Percentiles rank a stretch among this genome's conserved stretches.
Evolutionary conservation across 2,113 vertebrate genomes (phyloP).

Genomic region (Myiopsitta monachus): DNA sequence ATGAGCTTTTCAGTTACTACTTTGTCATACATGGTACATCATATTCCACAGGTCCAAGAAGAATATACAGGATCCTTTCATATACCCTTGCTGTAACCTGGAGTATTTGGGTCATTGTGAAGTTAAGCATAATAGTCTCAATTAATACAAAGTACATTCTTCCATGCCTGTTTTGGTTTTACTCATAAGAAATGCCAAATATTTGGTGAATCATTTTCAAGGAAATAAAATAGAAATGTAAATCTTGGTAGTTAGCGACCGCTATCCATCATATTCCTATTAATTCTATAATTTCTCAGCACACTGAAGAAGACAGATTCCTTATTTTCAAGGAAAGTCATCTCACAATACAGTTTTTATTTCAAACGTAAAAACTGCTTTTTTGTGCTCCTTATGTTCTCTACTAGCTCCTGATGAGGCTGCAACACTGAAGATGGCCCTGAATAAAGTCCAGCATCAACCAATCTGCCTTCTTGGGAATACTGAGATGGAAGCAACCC

Average conservation of each 20-base stretch:
- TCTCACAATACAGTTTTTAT: neutral
- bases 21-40: neutral
- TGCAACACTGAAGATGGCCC: neutral
- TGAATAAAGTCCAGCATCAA: neutral
- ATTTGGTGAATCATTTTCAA: neutral
- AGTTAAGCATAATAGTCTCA: neutral
- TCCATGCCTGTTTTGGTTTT: neutral
- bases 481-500: neutral
- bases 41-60: neutral
- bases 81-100: neutral
- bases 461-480: neutral
- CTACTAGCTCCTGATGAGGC: neutral
- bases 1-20: neutral
- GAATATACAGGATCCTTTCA: neutral
- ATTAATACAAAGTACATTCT: neutral
- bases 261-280: neutral
- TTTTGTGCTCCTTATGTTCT: neutral
- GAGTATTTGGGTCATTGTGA: neutral
- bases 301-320: neutral
- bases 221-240: neutral
- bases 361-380: neutral
- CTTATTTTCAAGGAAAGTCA: neutral
- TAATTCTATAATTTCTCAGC: neutral
- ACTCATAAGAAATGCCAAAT: neutral
- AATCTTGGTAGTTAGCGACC: neutral